Conservation (phyloP, 2,113 vertebrate genomes). For the Xiphophorus maculatus region DNA sequence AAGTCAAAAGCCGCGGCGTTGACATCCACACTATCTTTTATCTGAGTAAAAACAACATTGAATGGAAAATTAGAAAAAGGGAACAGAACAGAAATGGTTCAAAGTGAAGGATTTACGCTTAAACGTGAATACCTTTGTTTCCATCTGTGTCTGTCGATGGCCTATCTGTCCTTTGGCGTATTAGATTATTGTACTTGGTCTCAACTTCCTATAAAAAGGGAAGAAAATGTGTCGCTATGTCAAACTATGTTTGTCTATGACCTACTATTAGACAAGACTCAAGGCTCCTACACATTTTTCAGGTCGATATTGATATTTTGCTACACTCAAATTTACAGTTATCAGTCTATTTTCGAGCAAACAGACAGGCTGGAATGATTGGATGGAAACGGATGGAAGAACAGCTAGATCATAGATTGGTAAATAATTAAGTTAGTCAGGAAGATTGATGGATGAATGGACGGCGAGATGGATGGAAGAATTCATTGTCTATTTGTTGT, state of each 20-base stretch:
- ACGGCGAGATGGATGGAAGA: background rate
- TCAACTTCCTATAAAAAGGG: conserved; percentile 86
- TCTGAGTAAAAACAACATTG: conserved; percentile 52
- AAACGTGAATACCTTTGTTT: conserved; percentile 83
- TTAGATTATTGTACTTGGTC: conserved; percentile 86
- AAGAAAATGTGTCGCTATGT: conserved; percentile 19
- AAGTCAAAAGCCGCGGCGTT: conserved; percentile 33
- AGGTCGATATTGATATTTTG: background rate
- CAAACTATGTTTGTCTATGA: background rate
- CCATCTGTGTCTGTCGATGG: conserved; percentile 82
- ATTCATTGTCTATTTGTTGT: no score
- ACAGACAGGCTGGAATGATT: background rate
- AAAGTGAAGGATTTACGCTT: background rate
- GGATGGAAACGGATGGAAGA: background rate
- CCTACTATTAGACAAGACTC: background rate
- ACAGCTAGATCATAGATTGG: background rate
- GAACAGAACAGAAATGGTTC: background rate
- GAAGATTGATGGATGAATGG: background rate
- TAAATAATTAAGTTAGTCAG: no score
- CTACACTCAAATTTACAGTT: no score
- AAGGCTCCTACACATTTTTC: background rate
- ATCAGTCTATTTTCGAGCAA: no score
- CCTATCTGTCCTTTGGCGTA: conserved; percentile 87
- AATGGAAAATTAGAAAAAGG: background rate
- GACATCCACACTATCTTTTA: conserved; percentile 77